Base-by-base conservation (phyloP, 1,140 invertebrate genomes). In the Bradysia coprophila region DNA sequence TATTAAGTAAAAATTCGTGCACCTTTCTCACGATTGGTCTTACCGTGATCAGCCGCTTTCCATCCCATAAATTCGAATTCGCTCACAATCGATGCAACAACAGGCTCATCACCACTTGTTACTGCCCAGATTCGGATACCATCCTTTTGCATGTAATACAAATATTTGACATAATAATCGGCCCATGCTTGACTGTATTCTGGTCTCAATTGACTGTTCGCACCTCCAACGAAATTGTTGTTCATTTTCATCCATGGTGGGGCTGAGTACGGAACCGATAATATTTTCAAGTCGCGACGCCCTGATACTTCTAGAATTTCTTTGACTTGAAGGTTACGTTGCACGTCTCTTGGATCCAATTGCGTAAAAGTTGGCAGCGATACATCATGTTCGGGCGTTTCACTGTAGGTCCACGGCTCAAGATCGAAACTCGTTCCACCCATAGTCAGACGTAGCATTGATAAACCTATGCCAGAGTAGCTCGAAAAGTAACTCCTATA, bases 181-280 rank as follows among this genome's bases (percentile, higher is more conserved):
- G 50, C 53, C 51, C 49, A 54, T 9, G 41, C n/a, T 45, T 51
- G 46, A 44, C 50, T 56, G 43, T 44, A 49, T 28, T 51, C 44
- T 34, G 3, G 3, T 34, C 18, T 34, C 13, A 34, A 16, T 34
- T 34, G 32, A 34, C 18, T 34, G 32, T 34, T 16, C 4, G 13
- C 11, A 16, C 32, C 32, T 15, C 32, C 32, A 3, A 15, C 13
- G 13, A 13, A 34, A 5, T 34, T 16, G 32, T 16, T 16, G n/a
- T 11, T 34, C 32, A 15, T 3, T 63, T 96, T 96, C 90, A 96
- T 95, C 90, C 90, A 96, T 5, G 65, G 59, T 0, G 92, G 92
- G 0, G 90, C 71, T 41, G 77, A 79, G 90, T 91, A 95, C 0
- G 82, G 71, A 11, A 76, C 70, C 0, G 70, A 73, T 15, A 34